A percentile compares a stretch with the other conserved stretches of the same genome.
Evolutionary conservation across 2,888 invertebrate species (phyloP).

Genomic region (Hirtodrosophila trivittata): DNA sequence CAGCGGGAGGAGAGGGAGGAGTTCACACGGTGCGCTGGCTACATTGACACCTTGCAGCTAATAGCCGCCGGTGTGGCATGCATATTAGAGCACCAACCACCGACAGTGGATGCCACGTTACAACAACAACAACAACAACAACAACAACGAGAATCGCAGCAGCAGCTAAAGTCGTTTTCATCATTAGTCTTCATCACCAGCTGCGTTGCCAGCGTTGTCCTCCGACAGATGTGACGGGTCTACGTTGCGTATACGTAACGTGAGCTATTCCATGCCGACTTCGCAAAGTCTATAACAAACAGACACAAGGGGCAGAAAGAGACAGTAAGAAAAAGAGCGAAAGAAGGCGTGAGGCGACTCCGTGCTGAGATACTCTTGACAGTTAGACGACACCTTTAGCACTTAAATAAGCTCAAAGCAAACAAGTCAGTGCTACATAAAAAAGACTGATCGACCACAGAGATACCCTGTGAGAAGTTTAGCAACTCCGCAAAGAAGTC

Average conservation of each 20-base stretch:
- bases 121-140: conserved; percentile 20
- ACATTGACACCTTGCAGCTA: conserved; percentile 36
- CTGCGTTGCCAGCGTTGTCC: conserved; percentile 31
- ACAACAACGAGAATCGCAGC: conserved; percentile 18
- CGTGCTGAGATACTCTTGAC: conserved; percentile 23
- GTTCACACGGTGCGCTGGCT: conserved; percentile 4
- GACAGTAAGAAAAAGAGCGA: not conserved
- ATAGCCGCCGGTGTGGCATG: conserved; percentile 47
- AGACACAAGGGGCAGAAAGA: not conserved
- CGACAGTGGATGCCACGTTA: conserved; percentile 6
- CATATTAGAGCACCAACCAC: conserved; percentile 28
- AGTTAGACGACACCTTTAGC: conserved; percentile 41
- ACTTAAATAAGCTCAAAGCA: conserved; percentile 47
- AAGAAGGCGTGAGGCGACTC: not conserved
- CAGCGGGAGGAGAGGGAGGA: not conserved
- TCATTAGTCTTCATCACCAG: conserved; percentile 76
- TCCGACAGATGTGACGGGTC: conserved; percentile 35
- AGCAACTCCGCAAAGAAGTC: too few species aligned
- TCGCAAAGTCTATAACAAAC: conserved; percentile 12
- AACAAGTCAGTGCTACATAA: conserved; percentile 28
- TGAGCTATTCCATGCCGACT: conserved; percentile 50
- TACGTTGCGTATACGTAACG: conserved; percentile 63
- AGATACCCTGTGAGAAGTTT: conserved; percentile 4
- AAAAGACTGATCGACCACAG: not conserved
- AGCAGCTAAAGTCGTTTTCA: conserved; percentile 37